Percentiles rank a stretch among this genome's conserved stretches.
Conservation (phyloP, 2,888 invertebrate genomes). For the Trichogramma dendrolimi region DNA sequence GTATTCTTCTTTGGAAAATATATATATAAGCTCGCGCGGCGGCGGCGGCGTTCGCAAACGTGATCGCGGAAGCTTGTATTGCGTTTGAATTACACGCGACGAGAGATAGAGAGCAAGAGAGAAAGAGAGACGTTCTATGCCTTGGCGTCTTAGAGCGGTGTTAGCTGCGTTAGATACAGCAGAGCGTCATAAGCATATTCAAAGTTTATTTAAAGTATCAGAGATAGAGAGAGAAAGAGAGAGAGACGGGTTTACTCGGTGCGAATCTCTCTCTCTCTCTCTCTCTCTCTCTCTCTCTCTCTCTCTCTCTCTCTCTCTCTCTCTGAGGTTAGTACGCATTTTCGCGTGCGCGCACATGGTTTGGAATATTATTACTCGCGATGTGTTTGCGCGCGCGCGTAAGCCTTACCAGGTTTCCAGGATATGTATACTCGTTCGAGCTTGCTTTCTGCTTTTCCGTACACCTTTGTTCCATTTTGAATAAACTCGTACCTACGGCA, state of each 20-base stretch:
- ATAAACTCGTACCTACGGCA: too few relatives aligned
- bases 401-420: too few relatives aligned
- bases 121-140: too few relatives aligned
- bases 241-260: too few relatives aligned
- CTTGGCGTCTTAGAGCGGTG: neutral
- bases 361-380: too few relatives aligned
- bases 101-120: too few relatives aligned
- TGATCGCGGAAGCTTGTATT: neutral
- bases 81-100: too few relatives aligned
- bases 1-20: constrained; percentile 38
- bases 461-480: too few relatives aligned
- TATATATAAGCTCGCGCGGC: constrained; percentile 27
- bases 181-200: constrained; percentile 23
- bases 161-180: neutral
- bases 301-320: neutral
- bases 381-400: too few relatives aligned
- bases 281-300: constrained; percentile 2
- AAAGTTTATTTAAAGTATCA: constrained; percentile 31
- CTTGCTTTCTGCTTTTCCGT: too few relatives aligned
- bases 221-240: neutral
- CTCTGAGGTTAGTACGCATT: neutral
- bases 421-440: too few relatives aligned
- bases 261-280: neutral
- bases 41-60: neutral
- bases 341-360: neutral